phyloP scores from a whole-genome alignment of 2,888 invertebrate species.

The Cabera pusaria region DNA sequence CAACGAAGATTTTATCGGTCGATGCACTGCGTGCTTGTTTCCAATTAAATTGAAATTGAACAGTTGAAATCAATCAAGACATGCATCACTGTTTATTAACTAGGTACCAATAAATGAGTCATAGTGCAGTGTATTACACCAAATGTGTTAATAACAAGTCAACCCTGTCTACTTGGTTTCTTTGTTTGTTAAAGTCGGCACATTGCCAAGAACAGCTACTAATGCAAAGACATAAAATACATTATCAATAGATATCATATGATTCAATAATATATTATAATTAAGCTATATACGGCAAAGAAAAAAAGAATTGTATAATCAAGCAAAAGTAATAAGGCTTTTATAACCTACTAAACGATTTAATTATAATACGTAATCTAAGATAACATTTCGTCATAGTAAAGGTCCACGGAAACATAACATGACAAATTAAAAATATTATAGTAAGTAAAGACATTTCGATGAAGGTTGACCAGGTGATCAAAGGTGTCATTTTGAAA shows the following conservation, averaged over 20 bases:
- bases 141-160: conserved; percentile 22
- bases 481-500: conserved; percentile 6
- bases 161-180: conserved; percentile 17
- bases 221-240: conserved; percentile 10
- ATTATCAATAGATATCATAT: conserved; percentile 13
- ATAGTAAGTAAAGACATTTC: conserved; percentile 23
- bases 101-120: conserved; percentile 21
- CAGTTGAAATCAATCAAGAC: conserved; percentile 32
- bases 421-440: too few relatives aligned
- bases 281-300: conserved; percentile 1
- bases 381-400: too few relatives aligned
- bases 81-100: conserved; percentile 27
- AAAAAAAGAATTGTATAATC: conserved; percentile 10
- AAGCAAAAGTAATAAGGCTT: conserved; percentile 11
- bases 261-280: not conserved
- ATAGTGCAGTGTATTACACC: conserved; percentile 16
- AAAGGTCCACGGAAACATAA: conserved; percentile 15
- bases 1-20: conserved; percentile 28
- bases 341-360: conserved; percentile 7
- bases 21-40: conserved; percentile 26
- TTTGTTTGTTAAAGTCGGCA: conserved; percentile 29
- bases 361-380: conserved; percentile 1
- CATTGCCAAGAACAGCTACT: conserved; percentile 21
- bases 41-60: conserved; percentile 32
- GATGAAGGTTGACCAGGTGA: conserved; percentile 32